Percentiles rank a stretch among this genome's conserved stretches.
These are phyloP conservation scores for Syrmaticus mikado DNA, from an alignment of 2,113 vertebrate species.

Conservation along the genomic window DNA sequence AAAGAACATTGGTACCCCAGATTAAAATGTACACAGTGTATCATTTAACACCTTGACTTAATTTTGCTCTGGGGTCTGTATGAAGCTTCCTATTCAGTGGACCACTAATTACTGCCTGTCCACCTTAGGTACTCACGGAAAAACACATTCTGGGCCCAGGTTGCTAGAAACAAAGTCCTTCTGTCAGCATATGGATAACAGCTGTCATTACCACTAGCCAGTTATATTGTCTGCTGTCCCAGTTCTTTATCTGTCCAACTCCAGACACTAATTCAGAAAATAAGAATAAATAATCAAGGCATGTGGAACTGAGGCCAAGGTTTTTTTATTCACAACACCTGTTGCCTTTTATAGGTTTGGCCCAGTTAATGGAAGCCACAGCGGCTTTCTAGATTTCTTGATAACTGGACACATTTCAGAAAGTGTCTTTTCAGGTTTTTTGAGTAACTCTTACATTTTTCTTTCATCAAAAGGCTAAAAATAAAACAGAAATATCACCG, in stretches of 20 bases:
- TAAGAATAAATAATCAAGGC: slow-evolving; percentile 55
- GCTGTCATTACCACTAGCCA: slow-evolving; percentile 27
- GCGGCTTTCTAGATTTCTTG: background rate
- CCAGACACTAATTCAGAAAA: slow-evolving; percentile 51
- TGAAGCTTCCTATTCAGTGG: background rate
- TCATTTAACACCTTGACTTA: background rate
- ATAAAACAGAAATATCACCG: background rate
- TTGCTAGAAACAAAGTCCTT: slow-evolving; percentile 1
- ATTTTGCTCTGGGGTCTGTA: background rate
- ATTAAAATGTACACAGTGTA: background rate
- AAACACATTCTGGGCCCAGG: background rate
- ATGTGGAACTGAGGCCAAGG: background rate
- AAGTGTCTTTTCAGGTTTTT: background rate
- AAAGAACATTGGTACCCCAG: background rate
- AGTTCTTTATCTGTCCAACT: slow-evolving; percentile 46
- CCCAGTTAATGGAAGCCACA: background rate
- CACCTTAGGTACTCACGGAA: background rate
- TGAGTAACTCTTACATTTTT: background rate
- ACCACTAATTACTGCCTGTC: background rate
- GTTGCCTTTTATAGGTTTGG: slow-evolving; percentile 24
- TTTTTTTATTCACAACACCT: slow-evolving; percentile 32
- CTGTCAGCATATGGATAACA: slow-evolving; percentile 53
- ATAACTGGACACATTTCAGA: background rate
- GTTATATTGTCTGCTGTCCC: slow-evolving; percentile 12
- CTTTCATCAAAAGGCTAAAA: background rate